Evolutionary conservation across 2,888 invertebrate species (phyloP), one percentile per base, ranked within the genome.

Genomic region (Drosophila cyrtoloma): DNA sequence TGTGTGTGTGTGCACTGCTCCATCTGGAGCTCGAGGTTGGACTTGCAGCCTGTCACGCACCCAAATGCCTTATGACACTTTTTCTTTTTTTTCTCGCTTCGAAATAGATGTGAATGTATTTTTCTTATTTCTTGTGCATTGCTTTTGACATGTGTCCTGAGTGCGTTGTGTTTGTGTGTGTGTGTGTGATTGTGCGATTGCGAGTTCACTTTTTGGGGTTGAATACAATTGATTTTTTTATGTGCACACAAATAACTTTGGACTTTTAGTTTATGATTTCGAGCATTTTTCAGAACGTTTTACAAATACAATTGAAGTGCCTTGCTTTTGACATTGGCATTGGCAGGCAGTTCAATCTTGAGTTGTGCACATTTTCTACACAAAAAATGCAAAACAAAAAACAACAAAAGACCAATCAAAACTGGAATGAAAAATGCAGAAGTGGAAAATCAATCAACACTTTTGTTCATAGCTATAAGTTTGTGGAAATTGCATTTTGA

Each of bases 41-140:
- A 68, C 56, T 68, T 60, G 71, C 62, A 53, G 56, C 60, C 66
- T 60, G 67, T 56, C 78, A 62, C 57, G 56, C 74, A 57, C 57
- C 66, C 74, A 81, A 81, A 79, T 77, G 83, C 77, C 83, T 81
- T 85, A 90, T 90, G 89, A 90, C 91, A 89, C 78, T 89, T 87
- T 89, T 84, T 76, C 61, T 75, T 81, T 77, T 77, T 47, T 50
- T 19, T 52, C 57, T 60, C 60, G 28, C 51, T 65, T 72, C 50
- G 39, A 72, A 79, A 79, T 72, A 76, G 68, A 65, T 75, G 30
- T 39, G 30, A 30, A 28, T 7, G 12, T 28, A 35, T 72, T 71
- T 73, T 66, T 73, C 66, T 67, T 71, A 35, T 64, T 57, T 57
- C 68, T 61, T 71, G 72, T 65, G 47, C 26, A 7, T 47, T 47